phyloP scores from a whole-genome alignment of 2,113 vertebrate genomes.

The Myrmecobius fasciatus region DNA sequence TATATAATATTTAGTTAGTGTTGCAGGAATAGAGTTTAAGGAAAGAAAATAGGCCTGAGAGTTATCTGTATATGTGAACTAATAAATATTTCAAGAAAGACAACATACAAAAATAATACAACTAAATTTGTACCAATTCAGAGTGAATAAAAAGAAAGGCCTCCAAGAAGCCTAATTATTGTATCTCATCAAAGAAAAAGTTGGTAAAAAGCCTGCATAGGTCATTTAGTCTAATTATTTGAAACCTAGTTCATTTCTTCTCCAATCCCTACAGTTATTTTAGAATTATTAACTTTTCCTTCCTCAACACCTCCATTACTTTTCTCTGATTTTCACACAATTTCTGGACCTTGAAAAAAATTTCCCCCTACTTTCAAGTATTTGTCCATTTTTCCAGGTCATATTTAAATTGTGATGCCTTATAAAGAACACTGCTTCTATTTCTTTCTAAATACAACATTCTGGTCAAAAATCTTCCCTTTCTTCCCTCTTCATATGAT shows the following conservation, averaged over 20 bases:
- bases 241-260: background rate
- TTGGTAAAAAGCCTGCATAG: background rate
- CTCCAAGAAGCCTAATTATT: background rate
- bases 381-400: background rate
- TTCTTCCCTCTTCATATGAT: background rate
- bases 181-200: background rate
- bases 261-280: background rate
- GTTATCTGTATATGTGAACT: background rate
- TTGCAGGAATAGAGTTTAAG: background rate
- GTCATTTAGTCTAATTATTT: background rate
- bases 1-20: background rate
- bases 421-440: background rate
- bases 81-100: background rate
- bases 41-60: background rate
- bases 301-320: background rate
- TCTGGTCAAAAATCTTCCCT: background rate
- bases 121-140: background rate
- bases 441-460: background rate
- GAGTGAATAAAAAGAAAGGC: background rate
- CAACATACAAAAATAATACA: background rate
- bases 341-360: background rate
- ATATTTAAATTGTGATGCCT: background rate
- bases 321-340: background rate
- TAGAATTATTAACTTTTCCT: background rate
- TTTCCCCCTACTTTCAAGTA: background rate